Evolutionary conservation across 2,888 invertebrate species (phyloP).

Genomic region (Zonitis immaculata): DNA sequence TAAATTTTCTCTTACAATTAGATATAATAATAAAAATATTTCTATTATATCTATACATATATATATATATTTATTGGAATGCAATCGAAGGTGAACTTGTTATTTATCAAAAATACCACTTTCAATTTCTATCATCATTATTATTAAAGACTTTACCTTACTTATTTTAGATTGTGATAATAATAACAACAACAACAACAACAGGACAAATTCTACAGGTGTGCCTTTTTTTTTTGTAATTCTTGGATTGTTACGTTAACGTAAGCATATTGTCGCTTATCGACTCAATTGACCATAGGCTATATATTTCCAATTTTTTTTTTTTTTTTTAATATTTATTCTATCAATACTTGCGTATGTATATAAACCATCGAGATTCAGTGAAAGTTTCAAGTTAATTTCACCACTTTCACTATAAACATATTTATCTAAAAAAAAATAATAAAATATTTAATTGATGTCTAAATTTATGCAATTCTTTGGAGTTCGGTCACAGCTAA

Average conservation of each 20-base stretch:
- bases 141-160: neutral
- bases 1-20: too few species aligned
- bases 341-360: conserved; percentile 7
- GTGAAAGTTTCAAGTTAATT: conserved; percentile 25
- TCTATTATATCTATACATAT: too few species aligned
- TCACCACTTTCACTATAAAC: conserved; percentile 26
- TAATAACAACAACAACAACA: neutral
- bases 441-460: too few species aligned
- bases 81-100: neutral
- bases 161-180: too few species aligned
- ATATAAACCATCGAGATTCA: conserved; percentile 2
- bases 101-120: neutral
- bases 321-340: conserved; percentile 3
- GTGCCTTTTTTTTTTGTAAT: neutral
- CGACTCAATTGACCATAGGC: neutral
- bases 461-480: too few species aligned
- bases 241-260: neutral
- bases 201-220: neutral
- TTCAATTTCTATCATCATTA: neutral
- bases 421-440: conserved; percentile 1
- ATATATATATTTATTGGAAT: neutral
- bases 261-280: neutral
- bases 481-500: too few species aligned
- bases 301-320: neutral
- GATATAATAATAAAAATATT: too few species aligned